A percentile compares a stretch with the other conserved stretches of the same genome.
These are phyloP conservation scores for Cabera pusaria DNA, from an alignment of 2,888 invertebrate species.

Conservation along the genomic window DNA sequence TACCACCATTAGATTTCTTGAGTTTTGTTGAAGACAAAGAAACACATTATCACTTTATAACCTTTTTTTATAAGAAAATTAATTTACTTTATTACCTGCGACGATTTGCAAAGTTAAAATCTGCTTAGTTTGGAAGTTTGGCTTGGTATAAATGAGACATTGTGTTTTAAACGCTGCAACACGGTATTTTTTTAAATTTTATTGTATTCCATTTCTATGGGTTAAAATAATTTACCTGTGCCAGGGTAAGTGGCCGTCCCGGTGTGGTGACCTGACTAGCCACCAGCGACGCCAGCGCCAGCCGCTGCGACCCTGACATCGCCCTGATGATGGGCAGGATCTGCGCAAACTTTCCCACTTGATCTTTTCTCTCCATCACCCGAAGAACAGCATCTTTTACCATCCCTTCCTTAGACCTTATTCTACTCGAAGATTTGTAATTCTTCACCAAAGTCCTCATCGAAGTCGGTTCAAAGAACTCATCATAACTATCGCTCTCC, in stretches of 20 bases:
- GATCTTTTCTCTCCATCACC: conserved; percentile 83
- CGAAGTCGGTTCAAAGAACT: conserved; percentile 48
- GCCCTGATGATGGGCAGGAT: conserved; percentile 86
- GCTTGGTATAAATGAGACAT: no score
- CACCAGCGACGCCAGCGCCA: conserved; percentile 85
- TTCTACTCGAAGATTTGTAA: conserved; percentile 54
- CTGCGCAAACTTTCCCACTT: conserved; percentile 84
- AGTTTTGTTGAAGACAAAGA: no score
- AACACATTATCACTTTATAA: no score
- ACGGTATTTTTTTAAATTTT: conserved; percentile 1
- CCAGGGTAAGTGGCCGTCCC: conserved; percentile 70
- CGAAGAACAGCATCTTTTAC: conserved; percentile 80
- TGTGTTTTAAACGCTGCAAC: no score
- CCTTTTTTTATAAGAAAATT: no score
- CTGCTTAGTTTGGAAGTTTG: no score
- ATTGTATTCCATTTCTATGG: not conserved
- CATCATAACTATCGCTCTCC: conserved; percentile 62
- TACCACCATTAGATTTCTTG: no score
- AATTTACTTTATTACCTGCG: no score
- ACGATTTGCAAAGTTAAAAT: no score
- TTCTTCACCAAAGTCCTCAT: conserved; percentile 50
- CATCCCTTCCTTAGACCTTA: conserved; percentile 68
- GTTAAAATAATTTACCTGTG: conserved; percentile 69
- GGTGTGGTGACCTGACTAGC: conserved; percentile 84
- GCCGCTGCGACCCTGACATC: conserved; percentile 84